Percentiles rank a stretch among this genome's conserved stretches.
Conservation (phyloP, 2,113 vertebrate genomes). For the Plestiodon gilberti region DNA sequence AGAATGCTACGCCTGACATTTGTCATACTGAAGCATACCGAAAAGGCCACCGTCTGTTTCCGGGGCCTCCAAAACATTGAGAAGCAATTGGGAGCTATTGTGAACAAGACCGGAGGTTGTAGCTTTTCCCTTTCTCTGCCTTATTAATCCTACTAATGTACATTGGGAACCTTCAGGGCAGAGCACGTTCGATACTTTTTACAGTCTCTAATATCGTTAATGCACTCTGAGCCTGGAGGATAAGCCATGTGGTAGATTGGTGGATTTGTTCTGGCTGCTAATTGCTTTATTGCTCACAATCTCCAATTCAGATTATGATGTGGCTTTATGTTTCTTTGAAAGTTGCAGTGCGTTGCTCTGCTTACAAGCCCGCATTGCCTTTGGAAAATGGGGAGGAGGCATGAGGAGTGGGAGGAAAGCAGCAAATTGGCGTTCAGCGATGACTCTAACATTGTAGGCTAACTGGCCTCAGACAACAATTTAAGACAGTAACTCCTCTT, state of each 20-base stretch:
- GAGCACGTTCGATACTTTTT: neutral
- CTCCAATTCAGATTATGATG: rapidly evolving
- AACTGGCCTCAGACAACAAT: slow-evolving; percentile 43
- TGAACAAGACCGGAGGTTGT: neutral
- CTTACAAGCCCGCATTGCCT: neutral
- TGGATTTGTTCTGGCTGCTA: neutral
- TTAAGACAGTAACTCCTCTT: slow-evolving; percentile 53
- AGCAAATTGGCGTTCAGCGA: slow-evolving; percentile 14
- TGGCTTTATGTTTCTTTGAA: neutral
- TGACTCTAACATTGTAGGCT: neutral
- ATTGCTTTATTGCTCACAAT: neutral
- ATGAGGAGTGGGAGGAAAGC: neutral
- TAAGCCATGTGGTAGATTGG: neutral
- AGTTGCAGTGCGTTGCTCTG: neutral
- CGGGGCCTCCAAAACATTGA: neutral
- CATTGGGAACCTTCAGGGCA: neutral
- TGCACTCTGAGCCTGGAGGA: neutral
- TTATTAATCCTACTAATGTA: neutral
- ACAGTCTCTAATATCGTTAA: neutral
- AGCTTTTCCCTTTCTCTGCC: neutral
- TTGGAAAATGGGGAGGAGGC: neutral
- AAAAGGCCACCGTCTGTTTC: neutral
- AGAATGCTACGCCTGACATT: neutral
- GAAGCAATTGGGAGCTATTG: neutral
- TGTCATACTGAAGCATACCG: neutral